Evolutionary conservation across 2,888 invertebrate genomes (phyloP).

Genomic region (Phrixothrix hirtus): DNA sequence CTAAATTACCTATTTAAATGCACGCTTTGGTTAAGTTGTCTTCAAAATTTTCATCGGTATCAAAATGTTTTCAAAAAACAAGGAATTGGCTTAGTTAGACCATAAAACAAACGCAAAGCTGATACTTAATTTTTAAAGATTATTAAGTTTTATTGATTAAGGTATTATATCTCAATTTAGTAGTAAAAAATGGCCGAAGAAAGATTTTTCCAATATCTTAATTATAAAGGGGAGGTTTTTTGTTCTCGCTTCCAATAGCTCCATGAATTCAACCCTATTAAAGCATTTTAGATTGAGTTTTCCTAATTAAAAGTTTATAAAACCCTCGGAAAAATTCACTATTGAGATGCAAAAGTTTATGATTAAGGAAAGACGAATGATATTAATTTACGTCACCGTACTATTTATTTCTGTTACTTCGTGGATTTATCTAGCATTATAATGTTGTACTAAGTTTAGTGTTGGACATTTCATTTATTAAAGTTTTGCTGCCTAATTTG

Average conservation of each 20-base stretch:
- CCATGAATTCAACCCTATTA: slow-evolving; percentile 41
- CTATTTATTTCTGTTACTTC: too few relatives aligned
- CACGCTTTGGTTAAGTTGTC: too few relatives aligned
- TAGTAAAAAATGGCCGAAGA: slow-evolving; percentile 1
- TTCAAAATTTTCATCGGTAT: too few relatives aligned
- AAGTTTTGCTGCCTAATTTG: slow-evolving; percentile 12
- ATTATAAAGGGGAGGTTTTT: slow-evolving; percentile 27
- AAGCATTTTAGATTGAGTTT: slow-evolving; percentile 49
- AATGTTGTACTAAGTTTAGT: slow-evolving; percentile 6
- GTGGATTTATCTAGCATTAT: too few relatives aligned
- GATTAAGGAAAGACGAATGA: too few relatives aligned
- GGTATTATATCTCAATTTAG: slow-evolving; percentile 1
- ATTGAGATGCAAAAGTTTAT: slow-evolving; percentile 4
- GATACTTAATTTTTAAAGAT: not conserved
- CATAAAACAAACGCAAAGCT: too few relatives aligned
- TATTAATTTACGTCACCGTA: too few relatives aligned
- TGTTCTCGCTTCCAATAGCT: slow-evolving; percentile 28
- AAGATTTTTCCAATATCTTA: slow-evolving; percentile 21
- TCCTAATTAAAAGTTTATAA: slow-evolving; percentile 52
- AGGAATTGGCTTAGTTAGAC: too few relatives aligned
- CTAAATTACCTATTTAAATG: too few relatives aligned
- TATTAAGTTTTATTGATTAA: slow-evolving; percentile 2
- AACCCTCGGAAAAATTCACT: slow-evolving; percentile 38
- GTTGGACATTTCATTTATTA: not conserved
- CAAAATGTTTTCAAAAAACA: too few relatives aligned